Base-by-base conservation (phyloP, 1,140 invertebrate genomes). In the Macrobrachium nipponense region DNA sequence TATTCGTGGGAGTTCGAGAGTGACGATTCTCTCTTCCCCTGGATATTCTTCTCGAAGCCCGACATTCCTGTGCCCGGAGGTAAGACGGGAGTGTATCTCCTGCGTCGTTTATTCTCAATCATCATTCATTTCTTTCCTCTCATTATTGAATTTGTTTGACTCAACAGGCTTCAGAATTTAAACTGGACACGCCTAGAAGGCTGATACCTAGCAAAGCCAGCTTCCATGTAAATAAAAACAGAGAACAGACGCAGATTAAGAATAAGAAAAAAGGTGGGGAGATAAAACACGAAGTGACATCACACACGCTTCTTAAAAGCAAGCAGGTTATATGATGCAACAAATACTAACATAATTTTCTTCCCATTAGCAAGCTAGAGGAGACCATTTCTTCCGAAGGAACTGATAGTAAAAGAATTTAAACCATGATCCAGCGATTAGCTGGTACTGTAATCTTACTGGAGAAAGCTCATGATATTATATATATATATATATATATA, bases 1-100 rank as follows among this genome's bases (percentile, higher is more conserved):
- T 88, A 88, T 75, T 88, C 87, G 17, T 88, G 82, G 68, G 87
- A 88, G 61, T 88, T 79, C 62, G 83, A 86, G 62, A 44, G 72
- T 3, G 75, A 86, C 58, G 83, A 88, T 58, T 86, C 87, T 0
- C 72, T 86, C 6, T 88, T 88, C 12, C 60, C 51, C 23, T 88
- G 87, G 87, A 82, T 86, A 0, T 88, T 88, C 70, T 17, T 86
- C 3, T 81, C 82, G n/a, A 78, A 79, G 61, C 83, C 83, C 0
- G 73, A 88, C 18, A 82, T 88, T 70, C 87, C 87, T 8, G 68
- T 88, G 3, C 73, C 79, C 17, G 87, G 87, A 86, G 87, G 87
- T 86, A 44, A 79, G 82, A 43, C 14, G n/a, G 15, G 18, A 18
- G 62, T 10, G 64, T 58, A 76, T 20, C 5, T 14, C 73, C 51